Evolutionary conservation across 2,888 invertebrate species (phyloP).

Genomic region (Nomada goodeniana): DNA sequence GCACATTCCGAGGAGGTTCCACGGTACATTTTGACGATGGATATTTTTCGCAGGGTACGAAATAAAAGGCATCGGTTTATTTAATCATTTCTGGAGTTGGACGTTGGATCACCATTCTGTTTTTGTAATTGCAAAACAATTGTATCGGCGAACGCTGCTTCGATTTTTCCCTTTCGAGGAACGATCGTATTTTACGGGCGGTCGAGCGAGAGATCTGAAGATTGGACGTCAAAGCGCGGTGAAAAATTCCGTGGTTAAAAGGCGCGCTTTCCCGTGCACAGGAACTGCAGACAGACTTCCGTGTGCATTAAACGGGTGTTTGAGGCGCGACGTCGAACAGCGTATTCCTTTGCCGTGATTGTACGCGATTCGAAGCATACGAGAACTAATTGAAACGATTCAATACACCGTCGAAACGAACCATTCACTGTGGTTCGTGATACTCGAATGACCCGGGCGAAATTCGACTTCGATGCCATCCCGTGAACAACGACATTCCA

Average conservation of each 20-base stretch:
- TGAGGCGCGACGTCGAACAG: not conserved
- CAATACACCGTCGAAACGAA: no score
- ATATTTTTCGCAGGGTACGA: no score
- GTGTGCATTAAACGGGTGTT: slow-evolving; percentile 1
- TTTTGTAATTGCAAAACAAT: not conserved
- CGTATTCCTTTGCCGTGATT: not conserved
- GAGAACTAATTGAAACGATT: no score
- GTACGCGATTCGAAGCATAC: not conserved
- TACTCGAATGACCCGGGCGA: not conserved
- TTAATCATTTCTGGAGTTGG: no score
- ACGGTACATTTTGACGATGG: no score
- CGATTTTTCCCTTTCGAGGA: not conserved
- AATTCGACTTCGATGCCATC: no score
- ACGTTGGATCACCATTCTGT: not conserved
- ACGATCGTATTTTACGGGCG: slow-evolving; percentile 2
- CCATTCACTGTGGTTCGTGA: no score
- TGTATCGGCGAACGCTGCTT: not conserved
- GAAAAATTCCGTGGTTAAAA: slow-evolving; percentile 2
- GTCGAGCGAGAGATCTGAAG: slow-evolving; percentile 2
- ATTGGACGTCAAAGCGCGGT: slow-evolving; percentile 25
- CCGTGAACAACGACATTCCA: no score
- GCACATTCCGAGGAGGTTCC: no score
- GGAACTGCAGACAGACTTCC: slow-evolving; percentile 5
- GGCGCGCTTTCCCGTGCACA: not conserved
- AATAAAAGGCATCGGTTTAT: no score